phyloP scores from a whole-genome alignment of 2,888 invertebrate genomes.

The Heliconius aoede region DNA sequence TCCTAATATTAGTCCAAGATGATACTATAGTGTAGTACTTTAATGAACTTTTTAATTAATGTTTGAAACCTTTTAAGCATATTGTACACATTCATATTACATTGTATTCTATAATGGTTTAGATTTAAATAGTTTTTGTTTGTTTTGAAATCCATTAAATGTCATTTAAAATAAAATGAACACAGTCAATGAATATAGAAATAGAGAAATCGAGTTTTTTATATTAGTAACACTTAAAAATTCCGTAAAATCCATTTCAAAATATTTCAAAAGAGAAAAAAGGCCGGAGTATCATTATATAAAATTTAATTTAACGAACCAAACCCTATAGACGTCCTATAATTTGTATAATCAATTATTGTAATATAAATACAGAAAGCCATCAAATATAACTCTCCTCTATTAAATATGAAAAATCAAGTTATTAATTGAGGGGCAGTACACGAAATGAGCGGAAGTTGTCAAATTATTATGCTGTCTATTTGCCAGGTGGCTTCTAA shows the following conservation, averaged over 20 bases:
- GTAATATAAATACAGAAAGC: not conserved
- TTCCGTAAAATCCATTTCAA: too few species aligned
- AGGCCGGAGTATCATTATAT: too few species aligned
- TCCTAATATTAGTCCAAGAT: slow-evolving; percentile 13
- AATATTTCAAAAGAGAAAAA: too few species aligned
- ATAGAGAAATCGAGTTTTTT: too few species aligned
- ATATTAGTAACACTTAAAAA: too few species aligned
- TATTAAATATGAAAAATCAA: not conserved
- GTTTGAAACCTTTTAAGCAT: slow-evolving; percentile 6
- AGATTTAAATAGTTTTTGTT: not conserved
- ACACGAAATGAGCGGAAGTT: slow-evolving; percentile 20
- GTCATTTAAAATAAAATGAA: not conserved
- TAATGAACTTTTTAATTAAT: not conserved
- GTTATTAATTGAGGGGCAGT: slow-evolving; percentile 16
- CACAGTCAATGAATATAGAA: not conserved
- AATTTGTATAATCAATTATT: not conserved
- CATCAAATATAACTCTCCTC: not conserved
- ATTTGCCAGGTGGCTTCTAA: slow-evolving; percentile 55
- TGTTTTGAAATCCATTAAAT: not conserved
- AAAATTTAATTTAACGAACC: too few species aligned
- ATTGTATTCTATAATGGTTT: not conserved
- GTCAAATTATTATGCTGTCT: slow-evolving; percentile 41
- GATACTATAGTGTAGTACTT: slow-evolving; percentile 4
- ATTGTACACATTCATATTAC: not conserved
- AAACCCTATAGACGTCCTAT: too few species aligned